Conservation (phyloP, 2,797 vertebrate species). For the Channallabes apus region DNA sequence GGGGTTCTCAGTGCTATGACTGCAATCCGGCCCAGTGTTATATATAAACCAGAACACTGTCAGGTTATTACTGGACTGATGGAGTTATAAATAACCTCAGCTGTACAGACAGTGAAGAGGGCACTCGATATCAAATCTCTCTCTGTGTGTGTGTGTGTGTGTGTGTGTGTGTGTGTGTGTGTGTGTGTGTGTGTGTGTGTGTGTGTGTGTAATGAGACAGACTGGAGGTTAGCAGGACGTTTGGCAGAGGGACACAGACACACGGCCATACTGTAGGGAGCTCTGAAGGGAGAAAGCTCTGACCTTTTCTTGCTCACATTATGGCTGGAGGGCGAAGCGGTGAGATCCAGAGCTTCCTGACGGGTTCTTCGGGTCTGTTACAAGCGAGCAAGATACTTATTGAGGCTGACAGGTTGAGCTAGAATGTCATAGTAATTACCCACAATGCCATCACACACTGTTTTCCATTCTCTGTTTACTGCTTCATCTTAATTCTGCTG, state of each 20-base stretch:
- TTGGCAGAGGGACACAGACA: conserved; percentile 62
- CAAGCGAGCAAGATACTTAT: conserved; percentile 15
- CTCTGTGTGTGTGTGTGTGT: background rate
- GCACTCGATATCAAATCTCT: conserved; percentile 2
- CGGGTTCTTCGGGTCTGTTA: conserved; percentile 8
- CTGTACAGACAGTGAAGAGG: conserved; percentile 20
- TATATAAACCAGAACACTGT: conserved; percentile 19
- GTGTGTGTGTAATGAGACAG: conserved; percentile 35
- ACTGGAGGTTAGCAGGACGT: conserved; percentile 63
- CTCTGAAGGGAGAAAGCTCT: conserved; percentile 56
- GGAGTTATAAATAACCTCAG: conserved; percentile 29
- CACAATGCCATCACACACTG: conserved; percentile 3
- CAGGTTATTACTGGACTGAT: conserved; percentile 11
- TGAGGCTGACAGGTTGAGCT: conserved; percentile 22
- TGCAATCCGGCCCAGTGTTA: background rate
- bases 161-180: conserved; percentile 9
- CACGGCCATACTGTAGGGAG: conserved; percentile 57
- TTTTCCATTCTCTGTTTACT: background rate
- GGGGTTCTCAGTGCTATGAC: background rate
- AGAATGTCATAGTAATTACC: conserved; percentile 29
- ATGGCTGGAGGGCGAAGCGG: conserved; percentile 59
- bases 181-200: conserved; percentile 1
- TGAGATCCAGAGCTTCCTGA: conserved; percentile 14
- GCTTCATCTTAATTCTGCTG: background rate
- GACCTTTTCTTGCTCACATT: conserved; percentile 63